Evolutionary conservation across 1,140 invertebrate genomes (phyloP), one percentile per base, ranked within the genome.

Genomic region (Drosophila mayri): DNA sequence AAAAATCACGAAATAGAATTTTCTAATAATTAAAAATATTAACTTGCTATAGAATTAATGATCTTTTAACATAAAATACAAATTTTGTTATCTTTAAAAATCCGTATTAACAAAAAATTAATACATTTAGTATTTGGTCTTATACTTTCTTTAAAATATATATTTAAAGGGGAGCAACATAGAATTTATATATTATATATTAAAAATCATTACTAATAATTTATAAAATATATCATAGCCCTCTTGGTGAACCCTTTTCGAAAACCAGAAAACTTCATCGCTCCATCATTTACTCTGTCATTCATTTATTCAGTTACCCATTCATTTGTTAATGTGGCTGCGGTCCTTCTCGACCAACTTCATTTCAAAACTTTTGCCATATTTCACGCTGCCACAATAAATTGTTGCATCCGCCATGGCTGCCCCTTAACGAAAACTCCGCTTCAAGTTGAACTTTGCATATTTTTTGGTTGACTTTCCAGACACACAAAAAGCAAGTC

Each of bases 361-460:
- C 65, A 77, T 87, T 87, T 82, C 65, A 71, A 87, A 87, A 87
- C 76, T 87, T 87, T 87, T 50, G 72, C 73, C 76, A 87, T 87
- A 87, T 87, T 87, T 87, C 72, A 87, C 32, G 62, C 58, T 62
- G 60, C 50, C 79, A 67, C 76, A 87, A 87, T 87, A 87, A 87
- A 87, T 87, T 87, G 79, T 77, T 81, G 57, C 52, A 59, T 43
- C 43, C 16, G 20, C 52, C 47, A 3, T n/a, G 4, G 11, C 9
- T 12, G 4, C 4, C 35, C 14, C 30, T 0, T n/a, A 7, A 46
- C 30, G 12, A 38, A 32, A 47, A 66, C 30, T 62, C n/a, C 9
- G 18, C 25, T 32, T 12, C 7, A 28, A 59, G 32, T 38, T 43
- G 28, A 50, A 50, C 28, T 68, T 65, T 68, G 35, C 60, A 68